A percentile compares a stretch with the other conserved stretches of the same genome.
Conservation (phyloP, 1,140 invertebrate genomes). For the Chlorops oryzae region DNA sequence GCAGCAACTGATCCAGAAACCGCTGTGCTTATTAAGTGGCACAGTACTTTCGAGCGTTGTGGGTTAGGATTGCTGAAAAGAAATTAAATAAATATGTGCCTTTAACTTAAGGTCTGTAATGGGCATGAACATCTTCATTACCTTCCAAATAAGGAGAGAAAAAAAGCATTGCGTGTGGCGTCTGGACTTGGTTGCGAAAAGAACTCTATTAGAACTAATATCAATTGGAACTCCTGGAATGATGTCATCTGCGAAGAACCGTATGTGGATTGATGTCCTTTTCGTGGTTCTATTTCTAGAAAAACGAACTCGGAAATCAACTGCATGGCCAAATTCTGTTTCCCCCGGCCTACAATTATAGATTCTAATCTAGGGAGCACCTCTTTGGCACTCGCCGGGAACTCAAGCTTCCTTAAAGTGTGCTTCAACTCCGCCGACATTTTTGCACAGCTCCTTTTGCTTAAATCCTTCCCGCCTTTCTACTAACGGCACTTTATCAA, state of each 20-base stretch:
- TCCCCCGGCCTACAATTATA: slow-evolving; percentile 32
- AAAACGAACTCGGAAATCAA: slow-evolving; percentile 78
- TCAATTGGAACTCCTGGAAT: slow-evolving; percentile 68
- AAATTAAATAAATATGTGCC: too few relatives aligned
- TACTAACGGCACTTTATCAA: too few relatives aligned
- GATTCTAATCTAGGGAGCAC: slow-evolving; percentile 51
- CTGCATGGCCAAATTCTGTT: slow-evolving; percentile 58
- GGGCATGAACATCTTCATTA: too few relatives aligned
- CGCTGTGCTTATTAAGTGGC: slow-evolving; percentile 70
- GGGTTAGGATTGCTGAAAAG: slow-evolving; percentile 60
- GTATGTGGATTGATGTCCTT: slow-evolving; percentile 53
- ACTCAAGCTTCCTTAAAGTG: slow-evolving; percentile 54
- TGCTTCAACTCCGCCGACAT: slow-evolving; percentile 24
- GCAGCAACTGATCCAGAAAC: slow-evolving; percentile 66
- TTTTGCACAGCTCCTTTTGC: too few relatives aligned
- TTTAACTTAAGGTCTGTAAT: too few relatives aligned
- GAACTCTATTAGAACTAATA: slow-evolving; percentile 69
- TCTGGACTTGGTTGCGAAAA: slow-evolving; percentile 63
- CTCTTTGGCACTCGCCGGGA: slow-evolving; percentile 60
- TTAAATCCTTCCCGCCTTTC: too few relatives aligned
- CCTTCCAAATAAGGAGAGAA: slow-evolving; percentile 71
- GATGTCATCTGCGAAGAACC: slow-evolving; percentile 51
- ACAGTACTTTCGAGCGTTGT: slow-evolving; percentile 63
- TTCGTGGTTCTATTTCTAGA: slow-evolving; percentile 51
- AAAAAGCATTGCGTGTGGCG: slow-evolving; percentile 71